These are phyloP conservation scores for Theropithecus gelada DNA, from an alignment of 2,113 vertebrate species.

Conservation along the genomic window DNA sequence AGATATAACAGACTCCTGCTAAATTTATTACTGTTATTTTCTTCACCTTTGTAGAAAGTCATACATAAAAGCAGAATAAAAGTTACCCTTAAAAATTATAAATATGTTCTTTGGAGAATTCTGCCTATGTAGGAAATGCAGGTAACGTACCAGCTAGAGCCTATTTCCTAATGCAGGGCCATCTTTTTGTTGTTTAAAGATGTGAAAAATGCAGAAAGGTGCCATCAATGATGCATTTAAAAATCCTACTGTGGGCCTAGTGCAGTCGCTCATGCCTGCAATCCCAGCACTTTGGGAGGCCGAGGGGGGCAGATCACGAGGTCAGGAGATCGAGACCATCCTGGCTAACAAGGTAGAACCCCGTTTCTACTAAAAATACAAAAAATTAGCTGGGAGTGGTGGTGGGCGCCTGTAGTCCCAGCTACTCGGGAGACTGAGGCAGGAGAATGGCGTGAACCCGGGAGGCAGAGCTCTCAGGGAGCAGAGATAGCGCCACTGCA, in stretches of 20 bases:
- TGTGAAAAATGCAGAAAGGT: background rate
- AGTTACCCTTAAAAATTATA: background rate
- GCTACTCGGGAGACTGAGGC: no score
- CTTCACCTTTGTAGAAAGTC: background rate
- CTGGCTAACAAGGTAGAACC: no score
- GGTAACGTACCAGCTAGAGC: background rate
- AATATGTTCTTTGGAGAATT: background rate
- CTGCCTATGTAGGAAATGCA: background rate
- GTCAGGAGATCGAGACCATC: no score
- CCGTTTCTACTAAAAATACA: no score
- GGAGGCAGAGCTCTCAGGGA: no score
- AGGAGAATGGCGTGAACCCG: no score
- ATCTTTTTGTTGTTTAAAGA: background rate
- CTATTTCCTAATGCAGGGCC: background rate
- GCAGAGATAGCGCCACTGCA: no score
- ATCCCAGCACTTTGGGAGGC: no score
- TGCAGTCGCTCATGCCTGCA: no score
- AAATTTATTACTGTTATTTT: background rate
- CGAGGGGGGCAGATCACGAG: no score
- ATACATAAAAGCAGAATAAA: background rate
- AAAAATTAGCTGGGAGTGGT: no score
- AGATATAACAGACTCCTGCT: background rate
- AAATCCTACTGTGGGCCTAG: background rate
- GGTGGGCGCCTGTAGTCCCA: no score
- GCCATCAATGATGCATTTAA: background rate